Evolutionary conservation across 2,888 invertebrate genomes (phyloP).

Genomic region (Tridacna gigas): DNA sequence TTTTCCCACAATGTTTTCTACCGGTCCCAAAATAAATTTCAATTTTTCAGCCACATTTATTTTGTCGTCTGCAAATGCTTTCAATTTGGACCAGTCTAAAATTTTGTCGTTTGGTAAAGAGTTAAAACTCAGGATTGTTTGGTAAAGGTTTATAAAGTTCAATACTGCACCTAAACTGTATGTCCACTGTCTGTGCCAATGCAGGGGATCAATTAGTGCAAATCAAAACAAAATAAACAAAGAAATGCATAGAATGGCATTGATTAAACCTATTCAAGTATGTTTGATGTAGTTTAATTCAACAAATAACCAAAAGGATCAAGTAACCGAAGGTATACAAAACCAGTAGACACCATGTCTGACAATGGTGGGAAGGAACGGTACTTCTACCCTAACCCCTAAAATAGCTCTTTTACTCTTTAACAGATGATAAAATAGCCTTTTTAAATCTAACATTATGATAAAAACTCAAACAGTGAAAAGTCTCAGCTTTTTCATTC

Average conservation of each 20-base stretch:
- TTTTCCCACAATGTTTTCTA: not conserved
- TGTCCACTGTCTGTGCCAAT: too few relatives aligned
- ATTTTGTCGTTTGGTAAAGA: not conserved
- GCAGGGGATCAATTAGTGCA: slow-evolving; percentile 26
- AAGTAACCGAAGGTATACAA: not conserved
- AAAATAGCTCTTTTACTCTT: too few relatives aligned
- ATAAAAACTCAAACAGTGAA: too few relatives aligned
- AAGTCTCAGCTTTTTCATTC: too few relatives aligned
- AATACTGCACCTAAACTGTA: too few relatives aligned
- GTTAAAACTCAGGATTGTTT: not conserved
- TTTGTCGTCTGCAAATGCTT: not conserved
- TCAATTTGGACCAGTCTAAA: not conserved
- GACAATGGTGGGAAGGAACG: not conserved
- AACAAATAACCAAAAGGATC: slow-evolving; percentile 6
- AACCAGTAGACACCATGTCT: not conserved
- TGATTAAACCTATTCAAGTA: slow-evolving; percentile 1
- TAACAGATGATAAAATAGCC: too few relatives aligned
- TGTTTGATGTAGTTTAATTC: not conserved
- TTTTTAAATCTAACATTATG: too few relatives aligned
- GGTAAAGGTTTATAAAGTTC: too few relatives aligned
- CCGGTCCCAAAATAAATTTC: too few relatives aligned
- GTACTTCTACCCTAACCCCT: too few relatives aligned
- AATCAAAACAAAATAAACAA: slow-evolving; percentile 15
- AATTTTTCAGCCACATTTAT: too few relatives aligned
- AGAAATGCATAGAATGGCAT: not conserved